Evolutionary conservation across 2,113 vertebrate genomes (phyloP).

Genomic region (Heptranchias perlo): DNA sequence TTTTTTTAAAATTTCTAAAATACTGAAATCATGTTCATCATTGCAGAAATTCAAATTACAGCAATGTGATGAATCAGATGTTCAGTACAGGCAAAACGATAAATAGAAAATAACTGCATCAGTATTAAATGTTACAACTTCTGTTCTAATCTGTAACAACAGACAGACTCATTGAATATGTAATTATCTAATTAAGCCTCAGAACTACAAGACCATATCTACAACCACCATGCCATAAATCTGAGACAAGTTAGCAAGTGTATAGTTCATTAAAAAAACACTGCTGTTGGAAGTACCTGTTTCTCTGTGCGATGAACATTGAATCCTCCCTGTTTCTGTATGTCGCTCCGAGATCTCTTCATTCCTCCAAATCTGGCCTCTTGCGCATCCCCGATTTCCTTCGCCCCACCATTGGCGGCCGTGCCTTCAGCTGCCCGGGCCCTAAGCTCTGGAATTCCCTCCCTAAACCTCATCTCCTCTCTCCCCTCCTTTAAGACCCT

Average conservation of each 20-base stretch:
- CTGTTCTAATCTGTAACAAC: slow-evolving; percentile 23
- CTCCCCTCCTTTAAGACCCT: neutral
- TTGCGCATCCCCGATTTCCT: neutral
- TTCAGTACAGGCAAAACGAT: neutral
- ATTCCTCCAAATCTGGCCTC: neutral
- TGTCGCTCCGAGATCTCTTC: neutral
- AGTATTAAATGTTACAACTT: neutral
- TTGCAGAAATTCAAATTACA: neutral
- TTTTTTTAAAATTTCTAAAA: neutral
- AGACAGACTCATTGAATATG: slow-evolving; percentile 18
- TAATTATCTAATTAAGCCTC: slow-evolving; percentile 31
- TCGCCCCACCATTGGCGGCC: neutral
- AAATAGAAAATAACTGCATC: neutral
- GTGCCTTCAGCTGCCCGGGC: neutral
- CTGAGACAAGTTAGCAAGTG: neutral
- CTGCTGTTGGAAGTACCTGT: neutral
- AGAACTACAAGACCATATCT: neutral
- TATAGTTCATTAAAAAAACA: neutral
- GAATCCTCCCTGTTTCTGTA: neutral
- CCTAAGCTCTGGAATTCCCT: neutral
- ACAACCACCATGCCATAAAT: neutral
- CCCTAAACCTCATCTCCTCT: neutral
- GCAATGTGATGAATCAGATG: neutral
- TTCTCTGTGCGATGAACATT: neutral
- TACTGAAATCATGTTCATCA: neutral